Percentiles rank a stretch among this genome's conserved stretches.
These are phyloP conservation scores for Apis laboriosa DNA, from an alignment of 1,140 invertebrate species.

Conservation along the genomic window DNA sequence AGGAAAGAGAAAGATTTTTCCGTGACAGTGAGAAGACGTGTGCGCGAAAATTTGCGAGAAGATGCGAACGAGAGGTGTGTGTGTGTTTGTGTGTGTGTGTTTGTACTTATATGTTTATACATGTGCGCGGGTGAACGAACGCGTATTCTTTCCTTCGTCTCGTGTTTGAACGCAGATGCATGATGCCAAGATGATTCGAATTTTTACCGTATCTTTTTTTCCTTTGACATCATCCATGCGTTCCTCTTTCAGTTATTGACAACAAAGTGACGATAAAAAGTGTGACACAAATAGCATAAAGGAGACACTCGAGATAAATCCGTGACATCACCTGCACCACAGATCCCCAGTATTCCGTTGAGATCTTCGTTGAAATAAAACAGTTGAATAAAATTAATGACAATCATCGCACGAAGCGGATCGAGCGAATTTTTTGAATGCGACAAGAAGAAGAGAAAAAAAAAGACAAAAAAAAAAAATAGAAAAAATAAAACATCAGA, in stretches of 20 bases:
- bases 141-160: background rate
- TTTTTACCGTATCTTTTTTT: background rate
- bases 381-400: too few relatives aligned
- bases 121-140: background rate
- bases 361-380: background rate
- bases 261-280: slow-evolving; percentile 9
- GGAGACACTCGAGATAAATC: background rate
- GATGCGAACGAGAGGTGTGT: background rate
- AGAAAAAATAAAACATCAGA: background rate
- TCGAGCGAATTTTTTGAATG: background rate
- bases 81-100: background rate
- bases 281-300: slow-evolving; percentile 2
- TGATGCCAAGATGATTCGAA: background rate
- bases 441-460: background rate
- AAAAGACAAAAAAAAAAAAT: background rate
- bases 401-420: too few relatives aligned
- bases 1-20: background rate
- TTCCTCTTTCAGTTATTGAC: slow-evolving; percentile 27
- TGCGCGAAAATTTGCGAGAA: background rate
- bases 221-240: background rate
- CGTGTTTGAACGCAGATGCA: background rate
- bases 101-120: background rate
- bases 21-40: background rate
- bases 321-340: slow-evolving; percentile 6
- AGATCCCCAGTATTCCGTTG: background rate